These are phyloP conservation scores for Salmo trutta DNA, from an alignment of 2,797 vertebrate genomes.

Conservation along the genomic window DNA sequence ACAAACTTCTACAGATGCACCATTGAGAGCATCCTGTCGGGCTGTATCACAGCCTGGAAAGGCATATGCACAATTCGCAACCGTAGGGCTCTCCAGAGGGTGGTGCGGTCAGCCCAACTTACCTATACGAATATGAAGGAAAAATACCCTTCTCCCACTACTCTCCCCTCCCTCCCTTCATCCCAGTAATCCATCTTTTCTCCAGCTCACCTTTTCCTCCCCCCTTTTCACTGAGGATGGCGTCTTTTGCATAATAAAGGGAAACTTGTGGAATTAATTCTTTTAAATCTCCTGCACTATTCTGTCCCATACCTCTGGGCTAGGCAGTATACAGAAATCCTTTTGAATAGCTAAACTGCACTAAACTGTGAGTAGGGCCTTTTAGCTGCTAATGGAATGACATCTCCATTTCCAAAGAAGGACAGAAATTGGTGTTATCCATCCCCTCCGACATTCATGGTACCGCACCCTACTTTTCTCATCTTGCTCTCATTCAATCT, in stretches of 20 bases:
- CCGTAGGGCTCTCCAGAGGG: no score
- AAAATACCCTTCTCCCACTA: slow-evolving; percentile 28
- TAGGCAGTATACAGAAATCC: slow-evolving; percentile 82
- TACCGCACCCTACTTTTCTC: slow-evolving; percentile 74
- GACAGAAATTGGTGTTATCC: slow-evolving; percentile 83
- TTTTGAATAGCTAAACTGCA: slow-evolving; percentile 85
- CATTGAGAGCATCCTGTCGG: no score
- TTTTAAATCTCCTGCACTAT: slow-evolving; percentile 90
- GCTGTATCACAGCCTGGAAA: no score
- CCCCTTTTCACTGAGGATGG: slow-evolving; percentile 66
- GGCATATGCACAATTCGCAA: no score
- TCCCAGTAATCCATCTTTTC: slow-evolving; percentile 54
- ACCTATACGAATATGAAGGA: slow-evolving; percentile 41
- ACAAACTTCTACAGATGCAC: no score
- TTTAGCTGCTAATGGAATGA: no score
- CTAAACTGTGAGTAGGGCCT: slow-evolving; percentile 87
- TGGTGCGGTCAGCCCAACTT: neutral
- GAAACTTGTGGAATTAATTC: slow-evolving; percentile 92
- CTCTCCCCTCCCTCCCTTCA: slow-evolving; percentile 40
- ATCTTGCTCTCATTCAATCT: neutral
- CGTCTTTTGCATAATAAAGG: slow-evolving; percentile 92
- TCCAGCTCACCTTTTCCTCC: slow-evolving; percentile 27
- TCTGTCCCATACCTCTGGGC: slow-evolving; percentile 88
- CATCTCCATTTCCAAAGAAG: slow-evolving; percentile 90
- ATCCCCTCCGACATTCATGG: slow-evolving; percentile 75